Conservation (phyloP, 2,113 vertebrate genomes). For the Globicephala melas region DNA sequence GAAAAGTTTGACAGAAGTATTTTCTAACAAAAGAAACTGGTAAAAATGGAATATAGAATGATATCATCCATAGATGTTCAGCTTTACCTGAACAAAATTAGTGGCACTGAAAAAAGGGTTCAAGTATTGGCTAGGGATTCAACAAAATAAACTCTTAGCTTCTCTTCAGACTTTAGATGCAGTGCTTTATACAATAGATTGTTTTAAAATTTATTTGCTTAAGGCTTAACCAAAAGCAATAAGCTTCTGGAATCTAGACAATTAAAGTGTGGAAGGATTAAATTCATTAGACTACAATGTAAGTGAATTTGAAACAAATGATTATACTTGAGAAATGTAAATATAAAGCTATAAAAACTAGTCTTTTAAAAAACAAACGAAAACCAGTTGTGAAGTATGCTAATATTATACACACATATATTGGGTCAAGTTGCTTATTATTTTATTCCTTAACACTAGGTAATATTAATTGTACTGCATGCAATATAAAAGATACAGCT, state of each 20-base stretch:
- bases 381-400: background rate
- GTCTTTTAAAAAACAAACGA: background rate
- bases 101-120: background rate
- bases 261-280: background rate
- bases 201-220: background rate
- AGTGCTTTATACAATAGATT: background rate
- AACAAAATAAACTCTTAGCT: background rate
- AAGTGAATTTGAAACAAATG: background rate
- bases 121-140: background rate
- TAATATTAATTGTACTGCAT: background rate
- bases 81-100: background rate
- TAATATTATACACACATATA: background rate
- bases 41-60: background rate
- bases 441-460: background rate
- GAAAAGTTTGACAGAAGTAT: background rate
- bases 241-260: background rate
- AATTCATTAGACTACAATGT: background rate
- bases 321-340: background rate
- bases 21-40: background rate
- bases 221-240: background rate
- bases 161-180: background rate
- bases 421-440: background rate
- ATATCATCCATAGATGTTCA: background rate
- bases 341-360: background rate
- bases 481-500: background rate